Conservation (phyloP, 2,797 vertebrate genomes). For the Enteromius mattozi region DNA sequence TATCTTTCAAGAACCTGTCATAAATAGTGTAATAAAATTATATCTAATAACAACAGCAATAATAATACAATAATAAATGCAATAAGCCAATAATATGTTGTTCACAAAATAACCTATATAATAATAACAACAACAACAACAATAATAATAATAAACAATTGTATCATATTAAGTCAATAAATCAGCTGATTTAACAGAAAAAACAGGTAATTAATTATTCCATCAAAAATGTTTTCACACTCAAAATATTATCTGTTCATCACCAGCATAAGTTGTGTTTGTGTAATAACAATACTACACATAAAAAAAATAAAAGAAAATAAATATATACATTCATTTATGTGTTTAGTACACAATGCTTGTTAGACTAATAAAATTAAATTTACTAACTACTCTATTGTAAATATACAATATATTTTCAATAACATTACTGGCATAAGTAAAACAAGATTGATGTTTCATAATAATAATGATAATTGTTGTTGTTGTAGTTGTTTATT, state of each 20-base stretch:
- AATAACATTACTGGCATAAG: not conserved
- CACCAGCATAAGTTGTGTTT: not conserved
- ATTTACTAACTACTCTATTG: not conserved
- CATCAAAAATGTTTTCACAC: not conserved
- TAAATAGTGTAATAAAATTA: not conserved
- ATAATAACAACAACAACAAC: not conserved
- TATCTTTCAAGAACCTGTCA: not conserved
- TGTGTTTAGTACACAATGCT: not conserved
- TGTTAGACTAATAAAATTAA: not conserved
- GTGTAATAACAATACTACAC: not conserved
- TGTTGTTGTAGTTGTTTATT: not conserved
- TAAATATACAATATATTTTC: not conserved
- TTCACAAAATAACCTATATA: too few species aligned
- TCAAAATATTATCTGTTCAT: not conserved
- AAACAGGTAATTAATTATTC: not conserved
- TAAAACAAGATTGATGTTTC: too few species aligned
- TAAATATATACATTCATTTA: not conserved
- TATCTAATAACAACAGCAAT: not conserved
- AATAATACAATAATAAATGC: too few species aligned
- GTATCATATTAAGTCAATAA: not conserved
- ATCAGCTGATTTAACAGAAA: not conserved
- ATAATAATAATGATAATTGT: too few species aligned
- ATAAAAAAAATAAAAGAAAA: not conserved
- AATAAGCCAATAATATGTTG: not conserved
- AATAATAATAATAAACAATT: too few species aligned